Base-by-base conservation (phyloP, 1,140 invertebrate genomes). In the Temnothorax nylanderi region DNA sequence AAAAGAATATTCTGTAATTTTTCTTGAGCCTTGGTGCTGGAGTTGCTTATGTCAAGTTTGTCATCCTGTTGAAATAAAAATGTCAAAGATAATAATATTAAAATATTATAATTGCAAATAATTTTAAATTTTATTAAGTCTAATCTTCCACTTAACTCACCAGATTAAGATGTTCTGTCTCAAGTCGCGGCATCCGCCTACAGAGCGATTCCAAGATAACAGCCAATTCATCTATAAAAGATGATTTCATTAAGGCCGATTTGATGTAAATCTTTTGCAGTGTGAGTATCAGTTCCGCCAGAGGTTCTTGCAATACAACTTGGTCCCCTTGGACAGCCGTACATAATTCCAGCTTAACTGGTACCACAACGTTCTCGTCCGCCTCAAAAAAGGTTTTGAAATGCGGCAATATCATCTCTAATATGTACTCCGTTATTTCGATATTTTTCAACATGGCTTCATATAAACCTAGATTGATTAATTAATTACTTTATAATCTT, bases 391-490 rank as follows among this genome's bases (percentile, higher is more conserved):
- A 96, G 3, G 94, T 93, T 49, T 88, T 92, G 2, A 96, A 94
- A 54, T 96, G 96, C 0, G 95, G 94, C n/a, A 96, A 74, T 7
- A 96, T 85, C 82, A 96, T 91, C 62, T 96, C 96, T 21, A 96
- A 81, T 5, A 96, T 89, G 3, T 94, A 85, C 54, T 96, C 95
- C 10, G 95, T 91, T 2, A 96, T 87, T 1, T 94, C 94, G 16
- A 91, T 86, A 91, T 96, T 96, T 21, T 94, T 94, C 51, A 88
- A 89, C 0, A 95, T 92, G 18, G 94, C 94, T 3, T 95, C 93
- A 67, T 95, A 95, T 18, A 96, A 88, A 85, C 94, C 96, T 96
- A 54, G 34, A 44, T 10, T 6, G 21, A 32, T 11, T 26, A 54
- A 3, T 26, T 21, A 62, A 7, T 51, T 13, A n/a, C n/a, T 47